Percentiles rank a stretch among this genome's conserved stretches.
Evolutionary conservation across 2,113 vertebrate species (phyloP).

Genomic region (Cercopithecus mona): DNA sequence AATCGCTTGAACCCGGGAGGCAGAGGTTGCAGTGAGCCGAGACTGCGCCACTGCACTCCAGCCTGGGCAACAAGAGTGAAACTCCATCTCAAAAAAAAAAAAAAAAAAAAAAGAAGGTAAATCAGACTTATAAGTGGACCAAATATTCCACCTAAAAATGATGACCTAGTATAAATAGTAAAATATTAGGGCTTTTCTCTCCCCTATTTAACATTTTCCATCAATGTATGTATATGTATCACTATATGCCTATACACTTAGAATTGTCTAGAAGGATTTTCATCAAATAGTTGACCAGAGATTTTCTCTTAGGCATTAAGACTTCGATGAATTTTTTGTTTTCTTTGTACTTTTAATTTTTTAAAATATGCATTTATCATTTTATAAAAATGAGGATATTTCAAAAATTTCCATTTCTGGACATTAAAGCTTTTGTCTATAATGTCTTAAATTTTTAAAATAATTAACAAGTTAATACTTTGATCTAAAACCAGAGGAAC

Average conservation of each 20-base stretch:
- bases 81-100: too few species aligned
- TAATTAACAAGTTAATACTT: conserved; percentile 10
- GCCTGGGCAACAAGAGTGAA: too few species aligned
- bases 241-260: not conserved
- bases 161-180: not conserved
- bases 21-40: too few species aligned
- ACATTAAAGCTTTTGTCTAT: not conserved
- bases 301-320: not conserved
- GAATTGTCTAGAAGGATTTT: conserved; percentile 11
- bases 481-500: conserved; percentile 27
- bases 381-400: conserved; percentile 31
- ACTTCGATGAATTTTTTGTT: not conserved
- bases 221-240: not conserved
- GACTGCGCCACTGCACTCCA: too few species aligned
- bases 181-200: not conserved
- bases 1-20: too few species aligned
- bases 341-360: conserved; percentile 12
- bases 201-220: not conserved
- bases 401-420: conserved; percentile 25
- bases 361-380: not conserved
- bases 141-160: conserved; percentile 7
- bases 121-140: not conserved
- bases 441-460: conserved; percentile 3
- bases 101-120: not conserved
- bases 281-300: not conserved